phyloP scores from a whole-genome alignment of 2,113 vertebrate genomes.

The Synchiropus splendidus region DNA sequence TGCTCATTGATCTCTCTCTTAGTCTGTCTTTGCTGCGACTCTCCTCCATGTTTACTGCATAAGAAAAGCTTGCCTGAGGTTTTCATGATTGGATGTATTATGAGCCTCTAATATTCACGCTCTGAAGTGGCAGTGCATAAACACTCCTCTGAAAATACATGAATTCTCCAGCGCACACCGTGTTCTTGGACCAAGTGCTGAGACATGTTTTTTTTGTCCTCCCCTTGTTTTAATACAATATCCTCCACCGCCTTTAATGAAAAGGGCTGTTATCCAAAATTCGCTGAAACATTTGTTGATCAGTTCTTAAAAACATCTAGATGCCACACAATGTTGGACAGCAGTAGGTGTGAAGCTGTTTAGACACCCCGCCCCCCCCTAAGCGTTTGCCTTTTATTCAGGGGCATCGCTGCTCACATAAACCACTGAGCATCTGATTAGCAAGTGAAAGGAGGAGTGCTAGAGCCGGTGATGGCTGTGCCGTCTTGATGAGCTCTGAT shows the following conservation, averaged over 20 bases:
- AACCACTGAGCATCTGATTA: slow-evolving; percentile 24
- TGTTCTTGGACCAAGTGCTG: slow-evolving; percentile 41
- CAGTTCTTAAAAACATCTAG: background rate
- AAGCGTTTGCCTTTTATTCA: slow-evolving; percentile 11
- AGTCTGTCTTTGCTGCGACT: too few relatives aligned
- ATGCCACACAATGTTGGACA: background rate
- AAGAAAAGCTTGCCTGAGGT: slow-evolving; percentile 4
- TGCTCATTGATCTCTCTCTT: too few relatives aligned
- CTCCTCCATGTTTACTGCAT: slow-evolving; percentile 1
- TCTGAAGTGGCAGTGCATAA: slow-evolving; percentile 42
- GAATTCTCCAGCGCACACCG: slow-evolving; percentile 43
- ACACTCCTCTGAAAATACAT: slow-evolving; percentile 42
- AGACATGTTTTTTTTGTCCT: slow-evolving; percentile 32
- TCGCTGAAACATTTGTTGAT: too few relatives aligned
- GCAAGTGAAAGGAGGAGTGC: slow-evolving; percentile 39
- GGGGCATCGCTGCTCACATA: slow-evolving; percentile 9
- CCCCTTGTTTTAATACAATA: slow-evolving; percentile 29
- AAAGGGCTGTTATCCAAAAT: too few relatives aligned
- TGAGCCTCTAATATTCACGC: slow-evolving; percentile 40
- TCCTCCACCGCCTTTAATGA: slow-evolving; percentile 3
- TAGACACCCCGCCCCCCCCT: too few relatives aligned
- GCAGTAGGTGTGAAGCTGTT: too few relatives aligned
- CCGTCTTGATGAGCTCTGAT: slow-evolving; percentile 27
- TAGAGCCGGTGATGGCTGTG: slow-evolving; percentile 19
- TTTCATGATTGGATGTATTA: slow-evolving; percentile 25